phyloP scores from a whole-genome alignment of 1,140 invertebrate species.

The Sycophila sp. region DNA sequence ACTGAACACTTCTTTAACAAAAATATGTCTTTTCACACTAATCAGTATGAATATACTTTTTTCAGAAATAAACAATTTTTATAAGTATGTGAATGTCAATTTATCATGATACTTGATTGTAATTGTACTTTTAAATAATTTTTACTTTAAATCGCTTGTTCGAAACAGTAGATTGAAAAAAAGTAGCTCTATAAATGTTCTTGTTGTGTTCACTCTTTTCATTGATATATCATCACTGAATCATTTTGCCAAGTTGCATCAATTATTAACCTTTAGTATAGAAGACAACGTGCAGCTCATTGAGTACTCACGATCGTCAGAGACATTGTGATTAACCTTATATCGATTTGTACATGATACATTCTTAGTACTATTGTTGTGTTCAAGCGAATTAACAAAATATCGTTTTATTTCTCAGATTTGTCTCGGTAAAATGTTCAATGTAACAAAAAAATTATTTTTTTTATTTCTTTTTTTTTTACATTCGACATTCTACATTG shows the following conservation, averaged over 20 bases:
- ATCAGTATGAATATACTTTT: too few species aligned
- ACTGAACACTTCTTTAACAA: too few species aligned
- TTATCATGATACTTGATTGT: too few species aligned
- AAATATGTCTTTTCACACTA: too few species aligned
- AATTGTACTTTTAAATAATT: too few species aligned
- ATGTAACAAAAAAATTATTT: too few species aligned
- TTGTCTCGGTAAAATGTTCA: too few species aligned
- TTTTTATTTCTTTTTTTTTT: background rate
- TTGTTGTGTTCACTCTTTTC: background rate
- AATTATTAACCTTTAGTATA: background rate
- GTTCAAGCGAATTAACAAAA: slow-evolving; percentile 30
- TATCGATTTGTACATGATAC: background rate
- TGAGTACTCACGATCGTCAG: background rate
- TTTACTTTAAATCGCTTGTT: too few species aligned
- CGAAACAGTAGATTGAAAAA: too few species aligned
- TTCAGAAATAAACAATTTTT: too few species aligned
- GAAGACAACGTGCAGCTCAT: background rate
- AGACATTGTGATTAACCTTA: slow-evolving; percentile 25
- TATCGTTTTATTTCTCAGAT: too few species aligned
- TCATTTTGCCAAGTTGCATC: background rate
- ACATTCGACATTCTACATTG: background rate
- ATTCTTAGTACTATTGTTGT: slow-evolving; percentile 11
- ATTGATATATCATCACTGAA: background rate
- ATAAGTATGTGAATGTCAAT: too few species aligned
- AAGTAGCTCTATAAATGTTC: background rate